Conservation (phyloP, 2,113 vertebrate species). For the Emydocephalus ijimae region DNA sequence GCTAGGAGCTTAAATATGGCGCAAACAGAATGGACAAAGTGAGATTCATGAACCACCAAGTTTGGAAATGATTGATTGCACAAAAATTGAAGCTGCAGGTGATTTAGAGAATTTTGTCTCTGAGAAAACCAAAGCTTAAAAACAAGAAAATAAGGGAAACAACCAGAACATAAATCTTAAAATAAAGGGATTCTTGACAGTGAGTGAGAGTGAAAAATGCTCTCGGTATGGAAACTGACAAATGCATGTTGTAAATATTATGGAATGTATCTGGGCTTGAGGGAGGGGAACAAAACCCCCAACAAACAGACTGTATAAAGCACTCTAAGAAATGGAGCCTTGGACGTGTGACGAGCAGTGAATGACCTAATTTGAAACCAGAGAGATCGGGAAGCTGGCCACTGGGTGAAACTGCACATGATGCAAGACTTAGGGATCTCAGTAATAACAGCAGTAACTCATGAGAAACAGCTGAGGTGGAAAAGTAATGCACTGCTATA, state of each 20-base stretch:
- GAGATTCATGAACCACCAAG: background rate
- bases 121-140: background rate
- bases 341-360: background rate
- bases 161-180: background rate
- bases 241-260: background rate
- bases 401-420: background rate
- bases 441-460: background rate
- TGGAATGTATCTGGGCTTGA: background rate
- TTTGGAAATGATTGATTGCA: background rate
- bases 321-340: background rate
- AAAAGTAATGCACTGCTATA: background rate
- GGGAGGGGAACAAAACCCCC: background rate
- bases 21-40: background rate
- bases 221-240: background rate
- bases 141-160: background rate
- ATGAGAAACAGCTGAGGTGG: background rate
- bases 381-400: background rate
- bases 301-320: background rate
- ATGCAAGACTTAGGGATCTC: background rate
- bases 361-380: background rate
- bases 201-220: too few species aligned
- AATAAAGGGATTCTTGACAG: background rate
- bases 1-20: background rate
- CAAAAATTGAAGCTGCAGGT: background rate
- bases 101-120: background rate